Percentiles rank a stretch among this genome's conserved stretches.
Evolutionary conservation across 1,140 invertebrate species (phyloP).

Genomic region (Pseudoatta argentina): DNA sequence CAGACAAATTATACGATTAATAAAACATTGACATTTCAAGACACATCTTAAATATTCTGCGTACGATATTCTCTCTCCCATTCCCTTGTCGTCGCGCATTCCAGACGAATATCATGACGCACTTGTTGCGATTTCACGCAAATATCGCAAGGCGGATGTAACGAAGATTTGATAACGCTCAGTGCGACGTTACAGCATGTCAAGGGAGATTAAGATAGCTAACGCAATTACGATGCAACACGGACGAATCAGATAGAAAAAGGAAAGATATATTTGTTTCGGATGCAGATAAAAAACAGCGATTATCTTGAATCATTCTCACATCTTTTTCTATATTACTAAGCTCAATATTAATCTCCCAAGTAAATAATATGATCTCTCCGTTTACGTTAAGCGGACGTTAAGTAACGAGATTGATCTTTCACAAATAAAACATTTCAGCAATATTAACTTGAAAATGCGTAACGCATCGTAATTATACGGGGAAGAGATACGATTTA

Average conservation of each 20-base stretch:
- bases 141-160: slow-evolving; percentile 42
- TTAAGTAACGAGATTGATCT: neutral
- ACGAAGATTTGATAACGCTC: slow-evolving; percentile 41
- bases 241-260: neutral
- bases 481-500: neutral
- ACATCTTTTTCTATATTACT: neutral
- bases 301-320: slow-evolving; percentile 14
- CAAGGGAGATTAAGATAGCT: slow-evolving; percentile 24
- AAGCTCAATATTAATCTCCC: neutral
- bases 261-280: neutral
- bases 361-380: neutral
- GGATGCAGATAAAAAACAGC: neutral
- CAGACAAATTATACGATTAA: neutral
- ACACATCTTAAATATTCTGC: neutral
- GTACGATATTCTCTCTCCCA: neutral
- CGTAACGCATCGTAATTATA: neutral
- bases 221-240: slow-evolving; percentile 44
- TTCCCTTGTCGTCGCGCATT: neutral
- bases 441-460: neutral
- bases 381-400: neutral
- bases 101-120: slow-evolving; percentile 11
- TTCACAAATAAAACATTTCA: neutral
- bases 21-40: neutral
- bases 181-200: slow-evolving; percentile 29
- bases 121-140: slow-evolving; percentile 24